Base-by-base conservation (phyloP, 2,113 vertebrate species). In the Callorhinus ursinus region DNA sequence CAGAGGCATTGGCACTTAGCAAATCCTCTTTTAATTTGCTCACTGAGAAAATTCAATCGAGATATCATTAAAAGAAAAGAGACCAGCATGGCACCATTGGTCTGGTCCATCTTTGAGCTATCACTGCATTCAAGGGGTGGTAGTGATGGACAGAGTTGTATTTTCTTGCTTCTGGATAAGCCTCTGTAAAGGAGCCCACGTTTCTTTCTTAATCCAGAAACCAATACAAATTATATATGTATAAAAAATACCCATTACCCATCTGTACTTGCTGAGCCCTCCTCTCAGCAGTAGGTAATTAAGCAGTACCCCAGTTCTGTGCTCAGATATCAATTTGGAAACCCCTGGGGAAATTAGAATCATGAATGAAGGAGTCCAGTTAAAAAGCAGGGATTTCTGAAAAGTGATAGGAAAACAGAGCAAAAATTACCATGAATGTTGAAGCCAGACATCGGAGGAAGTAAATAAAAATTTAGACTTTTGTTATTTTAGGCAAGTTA, bases 21-120 rank as follows among this genome's bases (percentile, higher is more conserved):
- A 97, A 90, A 96, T 96, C 39, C 92, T 94, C 95, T 96, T 97
- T 97, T 96, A 97, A 97, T 97, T 93, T 97, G 39, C 59, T 93
- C 90, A 55, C 51, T 67, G 61, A 94, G 92, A 89, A 98, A 94
- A 97, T 96, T 93, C 80, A 97, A 92, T 90, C 1, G 65, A 90
- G 93, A 92, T 71, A 95, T 92, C 89, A 85, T 96, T 97, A 94
- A 94, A 92, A 87, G 92, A 92, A 94, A 90, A 95, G 92, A 96
- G 63, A 88, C 14, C 69, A 84, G 92, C 12, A 46, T 36, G 74
- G 26, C 2, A 33, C 12, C 31, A 21, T 72, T 77, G 79, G 28
- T 76, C 9, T 1, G 74, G 31, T 95, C 93, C 81, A 76, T 81
- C 39, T 93, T 86, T 90, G 89, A 51, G 51, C 57, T 88, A 19